Conservation (phyloP, 2,113 vertebrate species). For the Leptosomus discolor region DNA sequence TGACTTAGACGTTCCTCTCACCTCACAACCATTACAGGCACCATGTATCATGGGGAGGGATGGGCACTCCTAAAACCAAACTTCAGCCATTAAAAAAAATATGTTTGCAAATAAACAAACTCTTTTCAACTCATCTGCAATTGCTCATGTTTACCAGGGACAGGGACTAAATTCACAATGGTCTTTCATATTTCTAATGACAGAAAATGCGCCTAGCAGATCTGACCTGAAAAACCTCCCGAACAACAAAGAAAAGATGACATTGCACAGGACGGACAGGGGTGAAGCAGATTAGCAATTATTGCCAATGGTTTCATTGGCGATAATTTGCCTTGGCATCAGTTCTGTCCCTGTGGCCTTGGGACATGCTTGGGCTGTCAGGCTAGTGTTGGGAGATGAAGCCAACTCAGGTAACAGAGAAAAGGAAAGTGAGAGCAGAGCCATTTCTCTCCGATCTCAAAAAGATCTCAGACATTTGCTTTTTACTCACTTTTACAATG, state of each 20-base stretch:
- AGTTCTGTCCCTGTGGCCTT: background rate
- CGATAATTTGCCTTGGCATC: background rate
- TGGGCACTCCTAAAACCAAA: background rate
- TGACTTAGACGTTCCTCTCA: background rate
- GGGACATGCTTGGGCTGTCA: background rate
- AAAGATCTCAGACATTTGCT: background rate
- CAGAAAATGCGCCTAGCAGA: background rate
- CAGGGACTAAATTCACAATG: background rate
- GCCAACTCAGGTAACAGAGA: background rate
- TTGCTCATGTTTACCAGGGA: background rate
- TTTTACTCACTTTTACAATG: constrained; percentile 72
- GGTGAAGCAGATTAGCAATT: background rate
- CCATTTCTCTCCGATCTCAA: background rate
- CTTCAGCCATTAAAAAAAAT: background rate
- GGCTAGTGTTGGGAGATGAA: background rate
- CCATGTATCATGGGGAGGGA: background rate
- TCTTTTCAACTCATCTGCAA: background rate
- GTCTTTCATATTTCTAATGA: background rate
- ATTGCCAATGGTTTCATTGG: background rate
- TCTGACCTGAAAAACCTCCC: background rate
- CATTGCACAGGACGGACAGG: background rate
- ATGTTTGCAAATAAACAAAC: background rate
- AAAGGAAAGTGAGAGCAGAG: background rate
- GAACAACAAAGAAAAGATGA: background rate
- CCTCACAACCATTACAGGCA: background rate